Evolutionary conservation across 2,113 vertebrate genomes (phyloP).

Genomic region (Sporophila hypoxantha): DNA sequence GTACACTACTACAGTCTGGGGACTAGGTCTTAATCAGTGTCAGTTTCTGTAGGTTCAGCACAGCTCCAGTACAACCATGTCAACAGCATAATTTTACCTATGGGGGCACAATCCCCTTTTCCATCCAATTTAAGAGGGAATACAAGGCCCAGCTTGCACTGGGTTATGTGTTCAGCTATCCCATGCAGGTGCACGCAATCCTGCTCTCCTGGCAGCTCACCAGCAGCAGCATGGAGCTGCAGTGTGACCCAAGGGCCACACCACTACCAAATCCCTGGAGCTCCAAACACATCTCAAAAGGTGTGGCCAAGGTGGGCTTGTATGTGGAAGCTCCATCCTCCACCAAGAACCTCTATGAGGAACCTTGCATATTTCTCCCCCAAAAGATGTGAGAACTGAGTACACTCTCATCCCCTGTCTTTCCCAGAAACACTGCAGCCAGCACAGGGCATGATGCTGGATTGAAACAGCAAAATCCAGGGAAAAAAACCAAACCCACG

Average conservation of each 20-base stretch:
- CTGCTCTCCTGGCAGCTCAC: too few relatives aligned
- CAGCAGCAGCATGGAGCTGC: not conserved
- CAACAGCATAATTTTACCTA: not conserved
- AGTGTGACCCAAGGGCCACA: not conserved
- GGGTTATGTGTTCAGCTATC: not conserved
- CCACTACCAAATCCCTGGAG: accelerated
- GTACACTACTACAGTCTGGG: not conserved
- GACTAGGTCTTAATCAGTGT: not conserved
- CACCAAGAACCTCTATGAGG: not conserved
- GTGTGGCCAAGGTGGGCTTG: accelerated
- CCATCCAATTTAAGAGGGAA: not conserved
- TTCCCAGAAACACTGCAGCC: not conserved
- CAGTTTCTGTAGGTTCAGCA: not conserved
- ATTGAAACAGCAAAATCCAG: not conserved
- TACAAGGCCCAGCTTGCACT: not conserved
- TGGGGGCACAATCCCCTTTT: not conserved
- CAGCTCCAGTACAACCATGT: not conserved
- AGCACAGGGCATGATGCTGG: not conserved
- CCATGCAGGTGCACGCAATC: accelerated
- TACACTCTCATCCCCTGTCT: not conserved
- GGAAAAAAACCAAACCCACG: not conserved
- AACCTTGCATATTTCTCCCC: not conserved
- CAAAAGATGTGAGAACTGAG: not conserved
- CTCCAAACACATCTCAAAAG: not conserved
- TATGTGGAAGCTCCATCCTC: too few relatives aligned